Conservation (phyloP, 2,888 invertebrate species). For the Melangyna quadrimaculata region DNA sequence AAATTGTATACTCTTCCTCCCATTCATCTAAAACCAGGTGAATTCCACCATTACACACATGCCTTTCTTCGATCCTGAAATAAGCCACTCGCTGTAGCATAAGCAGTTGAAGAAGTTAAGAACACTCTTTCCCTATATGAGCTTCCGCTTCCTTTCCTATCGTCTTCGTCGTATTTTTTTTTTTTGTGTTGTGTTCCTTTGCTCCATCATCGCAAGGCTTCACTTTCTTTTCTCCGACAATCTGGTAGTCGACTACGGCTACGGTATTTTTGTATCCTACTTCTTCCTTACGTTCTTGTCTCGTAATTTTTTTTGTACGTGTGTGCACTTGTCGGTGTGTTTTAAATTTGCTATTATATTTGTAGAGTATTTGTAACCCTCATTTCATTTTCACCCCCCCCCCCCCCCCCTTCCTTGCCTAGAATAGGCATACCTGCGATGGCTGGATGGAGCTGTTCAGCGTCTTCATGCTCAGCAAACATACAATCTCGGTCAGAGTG, state of each 20-base stretch:
- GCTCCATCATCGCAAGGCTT: neutral
- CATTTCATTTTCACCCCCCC: constrained; percentile 40
- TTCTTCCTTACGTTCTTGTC: constrained; percentile 35
- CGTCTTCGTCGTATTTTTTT: neutral
- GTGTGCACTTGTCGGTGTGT: constrained; percentile 40
- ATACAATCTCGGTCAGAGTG: constrained; percentile 50
- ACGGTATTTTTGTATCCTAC: constrained; percentile 2
- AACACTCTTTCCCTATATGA: constrained; percentile 59
- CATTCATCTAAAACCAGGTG: neutral
- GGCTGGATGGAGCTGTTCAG: constrained; percentile 7
- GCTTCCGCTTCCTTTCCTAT: constrained; percentile 45
- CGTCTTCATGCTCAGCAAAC: neutral
- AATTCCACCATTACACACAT: constrained; percentile 12
- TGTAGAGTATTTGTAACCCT: constrained; percentile 63
- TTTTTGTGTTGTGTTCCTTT: constrained; percentile 1
- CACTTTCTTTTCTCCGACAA: constrained; percentile 48
- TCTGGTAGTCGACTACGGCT: neutral
- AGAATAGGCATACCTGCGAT: neutral
- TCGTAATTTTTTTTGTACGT: constrained; percentile 52
- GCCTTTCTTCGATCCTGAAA: neutral
- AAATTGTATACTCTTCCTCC: neutral
- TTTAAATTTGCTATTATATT: constrained; percentile 67
- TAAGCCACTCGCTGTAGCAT: constrained; percentile 31
- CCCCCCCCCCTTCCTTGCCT: no score
- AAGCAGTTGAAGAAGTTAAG: constrained; percentile 54